phyloP scores from a whole-genome alignment of 2,888 invertebrate genomes.

The Heptascelio sp. region DNA sequence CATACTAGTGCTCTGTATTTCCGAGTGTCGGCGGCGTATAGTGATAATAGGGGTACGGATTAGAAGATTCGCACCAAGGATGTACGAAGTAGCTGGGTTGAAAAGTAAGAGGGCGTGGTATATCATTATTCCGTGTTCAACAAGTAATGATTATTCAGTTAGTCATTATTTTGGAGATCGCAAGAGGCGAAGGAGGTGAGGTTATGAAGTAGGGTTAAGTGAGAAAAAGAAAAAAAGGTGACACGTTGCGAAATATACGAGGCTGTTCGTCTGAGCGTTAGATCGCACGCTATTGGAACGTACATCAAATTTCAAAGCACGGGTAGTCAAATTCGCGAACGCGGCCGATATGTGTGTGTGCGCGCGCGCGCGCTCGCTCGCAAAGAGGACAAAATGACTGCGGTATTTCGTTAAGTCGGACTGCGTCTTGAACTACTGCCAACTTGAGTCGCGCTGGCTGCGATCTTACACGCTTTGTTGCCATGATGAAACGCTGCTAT shows the following conservation, averaged over 20 bases:
- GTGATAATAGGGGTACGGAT: no score
- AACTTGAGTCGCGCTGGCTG: constrained; percentile 66
- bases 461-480: constrained; percentile 45
- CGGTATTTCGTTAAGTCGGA: constrained; percentile 78
- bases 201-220: no score
- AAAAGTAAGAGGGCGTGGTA: no score
- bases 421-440: constrained; percentile 79
- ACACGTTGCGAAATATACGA: constrained; percentile 58
- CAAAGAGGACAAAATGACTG: constrained; percentile 73
- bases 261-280: constrained; percentile 27
- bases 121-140: no score
- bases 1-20: no score
- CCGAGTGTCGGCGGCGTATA: no score
- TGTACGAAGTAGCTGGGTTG: no score
- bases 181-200: no score
- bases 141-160: no score
- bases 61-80: no score
- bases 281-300: constrained; percentile 57
- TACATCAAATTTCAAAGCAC: constrained; percentile 63
- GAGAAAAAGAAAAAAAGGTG: constrained; percentile 47
- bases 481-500: constrained; percentile 56
- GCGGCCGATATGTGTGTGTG: constrained; percentile 23
- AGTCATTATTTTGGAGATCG: no score
- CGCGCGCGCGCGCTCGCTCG: constrained; percentile 32
- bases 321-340: constrained; percentile 53